A percentile compares a stretch with the other conserved stretches of the same genome.
Evolutionary conservation across 1,140 invertebrate genomes (phyloP).

Genomic region (Drosophila suzukii): DNA sequence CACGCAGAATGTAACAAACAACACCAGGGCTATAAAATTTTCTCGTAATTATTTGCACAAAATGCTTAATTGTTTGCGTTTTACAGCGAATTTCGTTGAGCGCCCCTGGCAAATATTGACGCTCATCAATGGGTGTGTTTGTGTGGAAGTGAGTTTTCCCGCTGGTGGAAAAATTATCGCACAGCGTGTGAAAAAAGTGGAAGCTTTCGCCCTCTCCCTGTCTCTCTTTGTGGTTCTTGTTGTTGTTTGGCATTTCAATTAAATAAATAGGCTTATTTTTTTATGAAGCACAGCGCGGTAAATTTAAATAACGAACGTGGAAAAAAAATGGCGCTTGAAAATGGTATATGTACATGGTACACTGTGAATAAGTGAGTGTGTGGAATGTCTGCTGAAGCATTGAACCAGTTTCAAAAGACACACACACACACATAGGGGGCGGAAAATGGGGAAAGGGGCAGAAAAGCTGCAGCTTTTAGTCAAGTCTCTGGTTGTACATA

Average conservation of each 20-base stretch:
- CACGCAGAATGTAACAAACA: conserved; percentile 65
- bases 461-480: conserved; percentile 68
- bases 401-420: conserved; percentile 65
- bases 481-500: conserved; percentile 76
- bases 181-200: conserved; percentile 53
- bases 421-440: conserved; percentile 15
- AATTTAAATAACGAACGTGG: conserved; percentile 71
- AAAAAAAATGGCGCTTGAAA: conserved; percentile 53
- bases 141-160: conserved; percentile 32
- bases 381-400: conserved; percentile 46
- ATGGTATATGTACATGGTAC: conserved; percentile 8
- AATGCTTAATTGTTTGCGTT: conserved; percentile 79
- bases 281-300: conserved; percentile 43
- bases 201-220: not conserved
- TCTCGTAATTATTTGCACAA: conserved; percentile 75
- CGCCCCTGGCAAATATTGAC: conserved; percentile 71
- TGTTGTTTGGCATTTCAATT: conserved; percentile 71
- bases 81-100: conserved; percentile 65
- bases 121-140: conserved; percentile 34
- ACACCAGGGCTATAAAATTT: conserved; percentile 49
- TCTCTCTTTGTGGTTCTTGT: conserved; percentile 6
- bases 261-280: conserved; percentile 81
- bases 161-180: conserved; percentile 66
- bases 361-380: conserved; percentile 11
- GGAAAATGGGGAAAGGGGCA: not conserved